Base-by-base conservation (phyloP, 1,140 invertebrate species). In the Pygmarrhopalites habei region DNA sequence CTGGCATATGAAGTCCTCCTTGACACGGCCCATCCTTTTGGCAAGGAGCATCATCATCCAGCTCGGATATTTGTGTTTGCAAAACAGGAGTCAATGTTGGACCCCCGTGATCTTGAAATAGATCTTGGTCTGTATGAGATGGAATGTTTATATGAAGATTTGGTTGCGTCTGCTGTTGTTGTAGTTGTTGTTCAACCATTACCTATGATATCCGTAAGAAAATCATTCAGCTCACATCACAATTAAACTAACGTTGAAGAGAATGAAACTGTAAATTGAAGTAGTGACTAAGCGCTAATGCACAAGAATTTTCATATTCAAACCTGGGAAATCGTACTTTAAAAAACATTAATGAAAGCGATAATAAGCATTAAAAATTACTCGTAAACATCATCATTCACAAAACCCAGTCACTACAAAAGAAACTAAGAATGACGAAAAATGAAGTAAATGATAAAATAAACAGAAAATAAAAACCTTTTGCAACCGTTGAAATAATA, bases 1-100 rank as follows among this genome's bases (percentile, higher is more conserved):
- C 63, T n/a, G 83, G 81, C 80, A 84, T 83, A 62, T 83, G 82
- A 7, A 85, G 71, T 1, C 82, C 81, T 17, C 82, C 82, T 26
- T 75, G 75, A 68, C 82, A 83, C 2, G 78, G 74, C 10, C 75
- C 78, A 2, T 47, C 23, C 10, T 47, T 3, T 3, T 46, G 2
- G 17, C 28, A 47, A n/a, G n/a, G n/a, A n/a, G n/a, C n/a, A n/a
- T n/a, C n/a, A n/a, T n/a, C n/a, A n/a, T n/a, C n/a, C n/a, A n/a
- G n/a, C n/a, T n/a, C n/a, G n/a, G n/a, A n/a, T n/a, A n/a, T n/a
- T n/a, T n/a, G n/a, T n/a, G n/a, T n/a, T n/a, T n/a, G n/a, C n/a
- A n/a, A n/a, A 19, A 68, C 19, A 26, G 67, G 67, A 41, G 67
- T 69, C 15, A 69, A 52, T 15, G n/a, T n/a, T n/a, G 67, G 67